Conservation (phyloP, 2,113 vertebrate genomes). For the Heptranchias perlo region DNA sequence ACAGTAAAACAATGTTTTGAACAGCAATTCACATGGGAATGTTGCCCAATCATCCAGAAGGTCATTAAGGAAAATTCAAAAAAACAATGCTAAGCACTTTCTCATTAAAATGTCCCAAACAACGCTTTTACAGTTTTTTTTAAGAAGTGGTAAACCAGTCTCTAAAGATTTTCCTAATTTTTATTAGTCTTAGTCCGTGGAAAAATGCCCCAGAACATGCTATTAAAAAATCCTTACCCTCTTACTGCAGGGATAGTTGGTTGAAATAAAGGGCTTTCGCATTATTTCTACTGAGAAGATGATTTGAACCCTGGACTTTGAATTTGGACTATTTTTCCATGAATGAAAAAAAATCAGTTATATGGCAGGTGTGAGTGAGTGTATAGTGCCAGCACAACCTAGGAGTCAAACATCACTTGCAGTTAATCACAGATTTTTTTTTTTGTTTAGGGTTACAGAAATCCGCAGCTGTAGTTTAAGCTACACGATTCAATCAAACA, state of each 20-base stretch:
- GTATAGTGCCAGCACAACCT: background rate
- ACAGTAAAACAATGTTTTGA: constrained; percentile 39
- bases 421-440: background rate
- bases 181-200: constrained; percentile 17
- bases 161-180: constrained; percentile 21
- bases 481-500: background rate
- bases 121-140: constrained; percentile 6
- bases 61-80: constrained; percentile 22
- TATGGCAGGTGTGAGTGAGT: no score
- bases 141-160: background rate
- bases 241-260: background rate
- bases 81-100: constrained; percentile 25
- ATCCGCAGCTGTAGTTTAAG: background rate
- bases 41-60: constrained; percentile 20
- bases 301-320: background rate
- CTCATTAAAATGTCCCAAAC: constrained; percentile 26
- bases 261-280: background rate
- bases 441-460: background rate
- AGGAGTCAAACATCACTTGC: background rate
- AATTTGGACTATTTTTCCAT: background rate
- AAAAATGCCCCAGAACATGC: background rate
- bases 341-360: constrained; percentile 7
- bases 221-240: background rate
- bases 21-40: constrained; percentile 51
- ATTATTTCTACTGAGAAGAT: background rate